Conservation (phyloP, 2,113 vertebrate genomes). For the Mesoclemmys tuberculata region DNA sequence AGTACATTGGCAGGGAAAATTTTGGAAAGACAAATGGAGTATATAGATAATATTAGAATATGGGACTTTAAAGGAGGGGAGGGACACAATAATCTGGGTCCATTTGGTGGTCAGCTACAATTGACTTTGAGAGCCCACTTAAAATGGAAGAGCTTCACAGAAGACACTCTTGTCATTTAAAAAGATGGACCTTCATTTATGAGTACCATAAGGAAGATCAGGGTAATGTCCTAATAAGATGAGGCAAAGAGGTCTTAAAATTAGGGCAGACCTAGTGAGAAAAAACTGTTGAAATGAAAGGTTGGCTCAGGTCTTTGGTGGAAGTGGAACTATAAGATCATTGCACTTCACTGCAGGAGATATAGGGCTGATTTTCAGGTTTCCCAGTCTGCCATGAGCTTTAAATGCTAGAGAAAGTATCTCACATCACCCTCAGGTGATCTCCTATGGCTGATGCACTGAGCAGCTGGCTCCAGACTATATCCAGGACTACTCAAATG, state of each 20-base stretch:
- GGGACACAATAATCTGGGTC: slow-evolving; percentile 43
- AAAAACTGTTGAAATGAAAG: not conserved
- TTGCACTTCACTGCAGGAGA: not conserved
- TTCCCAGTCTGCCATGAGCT: not conserved
- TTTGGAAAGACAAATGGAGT: slow-evolving; percentile 41
- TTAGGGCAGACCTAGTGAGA: not conserved
- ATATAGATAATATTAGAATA: slow-evolving; percentile 52
- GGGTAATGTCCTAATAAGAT: not conserved
- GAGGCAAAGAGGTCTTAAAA: not conserved
- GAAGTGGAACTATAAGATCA: not conserved
- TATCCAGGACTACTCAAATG: not conserved
- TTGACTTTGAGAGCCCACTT: not conserved
- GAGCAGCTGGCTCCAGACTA: not conserved
- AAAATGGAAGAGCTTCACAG: slow-evolving; percentile 1
- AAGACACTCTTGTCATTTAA: not conserved
- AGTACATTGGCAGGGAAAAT: slow-evolving; percentile 22
- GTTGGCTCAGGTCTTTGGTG: not conserved
- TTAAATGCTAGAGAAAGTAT: not conserved
- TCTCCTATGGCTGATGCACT: not conserved
- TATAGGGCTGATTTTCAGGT: rapidly evolving
- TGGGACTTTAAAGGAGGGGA: slow-evolving; percentile 27
- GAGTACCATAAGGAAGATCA: not conserved
- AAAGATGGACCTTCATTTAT: slow-evolving; percentile 4
- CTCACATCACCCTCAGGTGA: not conserved
- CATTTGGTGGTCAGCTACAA: slow-evolving; percentile 48